These are phyloP conservation scores for Rhadina sibilatrix DNA, from an alignment of 2,113 vertebrate genomes.

Conservation along the genomic window DNA sequence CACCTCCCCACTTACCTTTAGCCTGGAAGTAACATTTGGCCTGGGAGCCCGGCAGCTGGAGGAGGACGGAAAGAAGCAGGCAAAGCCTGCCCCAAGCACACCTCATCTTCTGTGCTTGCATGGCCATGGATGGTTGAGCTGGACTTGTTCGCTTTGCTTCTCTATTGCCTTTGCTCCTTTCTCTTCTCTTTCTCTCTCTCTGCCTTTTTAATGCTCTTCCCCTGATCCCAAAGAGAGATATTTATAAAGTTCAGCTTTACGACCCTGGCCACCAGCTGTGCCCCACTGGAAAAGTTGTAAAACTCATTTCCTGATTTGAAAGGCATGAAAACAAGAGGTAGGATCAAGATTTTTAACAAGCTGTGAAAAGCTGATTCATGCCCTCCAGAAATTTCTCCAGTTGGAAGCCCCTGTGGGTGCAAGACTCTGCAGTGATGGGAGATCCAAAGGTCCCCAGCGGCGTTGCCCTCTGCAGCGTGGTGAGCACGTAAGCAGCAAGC, in stretches of 20 bases:
- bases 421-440: not conserved
- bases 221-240: slow-evolving; percentile 63
- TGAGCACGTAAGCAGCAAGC: not conserved
- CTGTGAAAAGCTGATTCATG: slow-evolving; percentile 82
- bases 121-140: slow-evolving; percentile 28
- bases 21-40: slow-evolving; percentile 89
- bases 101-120: slow-evolving; percentile 26
- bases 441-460: not conserved
- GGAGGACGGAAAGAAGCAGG: slow-evolving; percentile 61
- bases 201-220: slow-evolving; percentile 50
- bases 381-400: slow-evolving; percentile 68
- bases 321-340: slow-evolving; percentile 78
- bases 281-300: slow-evolving; percentile 74
- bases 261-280: slow-evolving; percentile 79
- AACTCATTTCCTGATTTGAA: slow-evolving; percentile 79
- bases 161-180: slow-evolving; percentile 27
- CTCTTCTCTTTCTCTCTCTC: not conserved
- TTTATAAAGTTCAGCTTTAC: slow-evolving; percentile 80
- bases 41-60: slow-evolving; percentile 72
- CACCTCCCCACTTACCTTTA: slow-evolving; percentile 77
- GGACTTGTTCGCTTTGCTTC: slow-evolving; percentile 2
- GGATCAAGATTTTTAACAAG: slow-evolving; percentile 76
- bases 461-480: not conserved
- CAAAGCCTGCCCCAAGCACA: slow-evolving; percentile 67
- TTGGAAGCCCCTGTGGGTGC: slow-evolving; percentile 51